Evolutionary conservation across 2,888 invertebrate species (phyloP).

Genomic region (Cecidostiba fungosa): DNA sequence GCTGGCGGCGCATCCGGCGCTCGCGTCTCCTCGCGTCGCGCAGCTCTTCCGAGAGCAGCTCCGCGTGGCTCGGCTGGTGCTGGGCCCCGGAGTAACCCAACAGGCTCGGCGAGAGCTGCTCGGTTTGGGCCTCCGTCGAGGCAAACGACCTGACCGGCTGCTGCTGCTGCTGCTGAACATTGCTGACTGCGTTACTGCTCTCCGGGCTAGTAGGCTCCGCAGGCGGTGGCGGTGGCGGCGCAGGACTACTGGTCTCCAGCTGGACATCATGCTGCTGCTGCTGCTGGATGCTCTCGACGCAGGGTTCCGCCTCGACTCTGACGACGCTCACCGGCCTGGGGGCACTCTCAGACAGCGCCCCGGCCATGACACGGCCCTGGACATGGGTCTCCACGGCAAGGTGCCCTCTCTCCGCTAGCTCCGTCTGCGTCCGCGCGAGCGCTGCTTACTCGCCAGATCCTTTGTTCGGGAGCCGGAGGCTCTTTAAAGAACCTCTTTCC

Average conservation of each 20-base stretch:
- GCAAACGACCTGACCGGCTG: constrained; percentile 72
- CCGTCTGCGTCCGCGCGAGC: background rate
- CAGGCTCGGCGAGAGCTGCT: constrained; percentile 62
- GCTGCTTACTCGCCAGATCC: constrained; percentile 25
- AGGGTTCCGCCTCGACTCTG: constrained; percentile 71
- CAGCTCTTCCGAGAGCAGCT: constrained; percentile 69
- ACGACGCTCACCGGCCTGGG: constrained; percentile 78
- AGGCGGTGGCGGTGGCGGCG: constrained; percentile 23
- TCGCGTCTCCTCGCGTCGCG: constrained; percentile 76
- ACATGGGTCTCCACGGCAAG: constrained; percentile 73
- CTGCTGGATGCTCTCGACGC: background rate
- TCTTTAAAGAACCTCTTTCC: constrained; percentile 27
- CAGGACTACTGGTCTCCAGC: constrained; percentile 15
- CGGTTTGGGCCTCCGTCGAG: constrained; percentile 78
- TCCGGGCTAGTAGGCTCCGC: background rate
- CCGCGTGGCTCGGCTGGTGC: constrained; percentile 66
- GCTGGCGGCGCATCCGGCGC: constrained; percentile 75
- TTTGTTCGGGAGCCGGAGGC: constrained; percentile 40
- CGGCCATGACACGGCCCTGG: constrained; percentile 77
- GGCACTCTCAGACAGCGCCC: constrained; percentile 78
- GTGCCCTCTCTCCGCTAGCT: constrained; percentile 58
- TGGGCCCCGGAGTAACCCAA: background rate
- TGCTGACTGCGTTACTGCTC: background rate
- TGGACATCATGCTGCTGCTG: constrained; percentile 32
- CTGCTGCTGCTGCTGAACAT: constrained; percentile 43